Percentiles rank a stretch among this genome's conserved stretches.
Conservation (phyloP, 1,140 invertebrate genomes). For the Drosophila truncata region DNA sequence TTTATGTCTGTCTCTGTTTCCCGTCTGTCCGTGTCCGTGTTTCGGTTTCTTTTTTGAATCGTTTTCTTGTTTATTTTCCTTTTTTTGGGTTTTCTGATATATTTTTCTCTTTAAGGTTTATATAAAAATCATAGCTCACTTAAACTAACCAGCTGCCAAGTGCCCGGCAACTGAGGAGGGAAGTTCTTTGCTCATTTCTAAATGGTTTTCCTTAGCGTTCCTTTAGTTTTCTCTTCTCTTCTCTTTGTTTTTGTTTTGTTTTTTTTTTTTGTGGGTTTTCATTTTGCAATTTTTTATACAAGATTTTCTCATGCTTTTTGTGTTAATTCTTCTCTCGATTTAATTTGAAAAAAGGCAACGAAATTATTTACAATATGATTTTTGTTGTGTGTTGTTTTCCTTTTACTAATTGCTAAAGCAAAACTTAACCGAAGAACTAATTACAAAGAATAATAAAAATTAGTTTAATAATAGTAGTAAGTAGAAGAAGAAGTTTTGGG, state of each 20-base stretch:
- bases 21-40: slow-evolving; percentile 15
- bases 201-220: slow-evolving; percentile 69
- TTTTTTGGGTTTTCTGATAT: slow-evolving; percentile 36
- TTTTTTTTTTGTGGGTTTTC: slow-evolving; percentile 52
- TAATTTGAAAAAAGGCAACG: slow-evolving; percentile 69
- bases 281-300: slow-evolving; percentile 62
- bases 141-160: slow-evolving; percentile 75
- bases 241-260: neutral
- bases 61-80: neutral
- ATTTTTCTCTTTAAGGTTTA: slow-evolving; percentile 50
- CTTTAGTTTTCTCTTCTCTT: slow-evolving; percentile 22
- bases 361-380: slow-evolving; percentile 80
- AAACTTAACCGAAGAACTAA: slow-evolving; percentile 51
- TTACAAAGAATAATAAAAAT: slow-evolving; percentile 44
- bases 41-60: slow-evolving; percentile 2
- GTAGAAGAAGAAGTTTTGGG: slow-evolving; percentile 21
- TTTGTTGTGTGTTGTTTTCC: slow-evolving; percentile 42
- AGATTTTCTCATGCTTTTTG: slow-evolving; percentile 45
- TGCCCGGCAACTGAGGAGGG: slow-evolving; percentile 77
- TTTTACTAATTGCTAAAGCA: slow-evolving; percentile 28
- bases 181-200: slow-evolving; percentile 80
- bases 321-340: slow-evolving; percentile 42
- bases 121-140: slow-evolving; percentile 78
- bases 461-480: slow-evolving; percentile 21
- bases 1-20: slow-evolving; percentile 25